These are phyloP conservation scores for Drosophila paranaensis DNA, from an alignment of 2,888 invertebrate genomes.

Conservation along the genomic window DNA sequence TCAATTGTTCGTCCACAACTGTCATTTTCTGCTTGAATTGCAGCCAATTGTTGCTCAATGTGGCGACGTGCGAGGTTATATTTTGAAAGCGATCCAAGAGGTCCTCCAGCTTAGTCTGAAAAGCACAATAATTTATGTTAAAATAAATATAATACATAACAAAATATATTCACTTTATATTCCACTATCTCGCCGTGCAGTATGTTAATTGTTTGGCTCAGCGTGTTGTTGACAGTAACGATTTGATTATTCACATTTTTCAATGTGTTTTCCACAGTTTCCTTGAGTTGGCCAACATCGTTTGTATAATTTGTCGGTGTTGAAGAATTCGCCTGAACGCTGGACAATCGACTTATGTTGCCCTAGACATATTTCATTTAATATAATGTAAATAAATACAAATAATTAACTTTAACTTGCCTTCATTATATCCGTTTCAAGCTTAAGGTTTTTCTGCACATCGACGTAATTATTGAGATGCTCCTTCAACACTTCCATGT, in stretches of 20 bases:
- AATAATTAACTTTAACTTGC: slow-evolving; percentile 16
- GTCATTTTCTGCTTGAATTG: slow-evolving; percentile 78
- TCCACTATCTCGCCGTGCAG: slow-evolving; percentile 73
- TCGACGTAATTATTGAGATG: slow-evolving; percentile 79
- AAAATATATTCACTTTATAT: slow-evolving; percentile 73
- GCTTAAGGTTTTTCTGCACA: slow-evolving; percentile 70
- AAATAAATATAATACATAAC: not conserved
- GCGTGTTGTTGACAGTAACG: slow-evolving; percentile 78
- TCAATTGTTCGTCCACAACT: slow-evolving; percentile 69
- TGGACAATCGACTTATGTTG: slow-evolving; percentile 67
- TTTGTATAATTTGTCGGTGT: slow-evolving; percentile 67
- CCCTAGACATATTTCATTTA: slow-evolving; percentile 40
- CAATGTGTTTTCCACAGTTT: slow-evolving; percentile 62
- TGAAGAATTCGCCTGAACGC: slow-evolving; percentile 45
- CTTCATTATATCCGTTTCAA: slow-evolving; percentile 69
- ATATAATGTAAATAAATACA: slow-evolving; percentile 17
- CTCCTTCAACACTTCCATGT: slow-evolving; percentile 82
- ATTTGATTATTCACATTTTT: slow-evolving; percentile 74
- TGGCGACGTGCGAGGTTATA: slow-evolving; percentile 82
- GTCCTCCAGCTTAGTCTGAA: slow-evolving; percentile 79
- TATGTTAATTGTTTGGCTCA: slow-evolving; percentile 79
- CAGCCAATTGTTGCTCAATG: slow-evolving; percentile 82
- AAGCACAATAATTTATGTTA: slow-evolving; percentile 8
- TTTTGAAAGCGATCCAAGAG: slow-evolving; percentile 82
- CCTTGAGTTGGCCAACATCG: slow-evolving; percentile 65